Percentiles rank a stretch among this genome's conserved stretches.
Conservation (phyloP, 1,140 invertebrate species). For the Drosophila asahinai region DNA sequence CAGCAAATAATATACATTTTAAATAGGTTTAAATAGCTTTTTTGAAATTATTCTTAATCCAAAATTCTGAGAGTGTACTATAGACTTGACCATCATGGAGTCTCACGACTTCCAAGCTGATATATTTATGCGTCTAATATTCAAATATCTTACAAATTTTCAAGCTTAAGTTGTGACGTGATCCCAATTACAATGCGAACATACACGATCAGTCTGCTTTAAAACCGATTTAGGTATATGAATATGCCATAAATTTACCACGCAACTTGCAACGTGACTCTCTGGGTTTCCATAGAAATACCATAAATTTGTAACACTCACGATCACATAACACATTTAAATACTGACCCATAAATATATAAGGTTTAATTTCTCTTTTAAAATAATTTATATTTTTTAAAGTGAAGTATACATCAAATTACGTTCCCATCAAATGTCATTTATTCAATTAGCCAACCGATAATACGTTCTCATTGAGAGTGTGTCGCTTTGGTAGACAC, state of each 20-base stretch:
- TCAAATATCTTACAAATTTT: slow-evolving; percentile 25
- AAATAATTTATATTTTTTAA: background rate
- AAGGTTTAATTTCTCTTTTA: background rate
- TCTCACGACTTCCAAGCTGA: slow-evolving; percentile 24
- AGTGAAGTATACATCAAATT: background rate
- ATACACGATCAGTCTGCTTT: slow-evolving; percentile 17
- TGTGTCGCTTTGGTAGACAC: slow-evolving; percentile 45
- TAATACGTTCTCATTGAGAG: slow-evolving; percentile 15
- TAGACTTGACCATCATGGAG: background rate
- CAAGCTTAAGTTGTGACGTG: slow-evolving; percentile 20
- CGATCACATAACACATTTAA: background rate
- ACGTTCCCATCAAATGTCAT: slow-evolving; percentile 27
- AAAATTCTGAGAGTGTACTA: too few relatives aligned
- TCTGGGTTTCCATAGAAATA: background rate
- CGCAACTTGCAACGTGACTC: slow-evolving; percentile 34
- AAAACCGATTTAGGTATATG: slow-evolving; percentile 23
- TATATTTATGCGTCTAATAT: slow-evolving; percentile 40
- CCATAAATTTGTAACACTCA: slow-evolving; percentile 21
- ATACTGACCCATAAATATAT: background rate
- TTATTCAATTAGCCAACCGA: slow-evolving; percentile 19
- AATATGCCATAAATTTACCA: slow-evolving; percentile 28
- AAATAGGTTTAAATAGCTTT: background rate
- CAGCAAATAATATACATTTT: too few relatives aligned
- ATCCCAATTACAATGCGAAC: slow-evolving; percentile 18
- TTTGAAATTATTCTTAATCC: background rate